phyloP scores from a whole-genome alignment of 2,113 vertebrate species.

The Tragelaphus scriptus region DNA sequence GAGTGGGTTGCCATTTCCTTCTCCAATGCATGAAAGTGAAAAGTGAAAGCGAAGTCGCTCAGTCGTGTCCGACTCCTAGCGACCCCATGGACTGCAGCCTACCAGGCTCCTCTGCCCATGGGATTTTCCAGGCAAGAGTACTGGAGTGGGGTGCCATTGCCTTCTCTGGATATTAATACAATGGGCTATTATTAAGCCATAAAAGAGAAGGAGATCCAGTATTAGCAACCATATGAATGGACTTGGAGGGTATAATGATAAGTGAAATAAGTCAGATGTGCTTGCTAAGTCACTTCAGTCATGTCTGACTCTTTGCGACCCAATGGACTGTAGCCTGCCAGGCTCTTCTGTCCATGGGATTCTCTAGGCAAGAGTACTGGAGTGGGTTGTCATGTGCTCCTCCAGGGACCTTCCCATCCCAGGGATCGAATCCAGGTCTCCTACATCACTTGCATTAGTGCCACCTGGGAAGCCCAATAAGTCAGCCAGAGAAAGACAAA shows the following conservation, averaged over 20 bases:
- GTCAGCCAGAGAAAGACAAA: background rate
- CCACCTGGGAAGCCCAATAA: background rate
- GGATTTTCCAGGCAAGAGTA: too few species aligned
- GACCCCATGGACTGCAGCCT: too few species aligned
- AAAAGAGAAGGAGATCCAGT: background rate
- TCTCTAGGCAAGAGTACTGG: background rate
- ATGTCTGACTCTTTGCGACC: accelerated
- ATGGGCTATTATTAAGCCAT: background rate
- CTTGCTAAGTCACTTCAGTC: background rate
- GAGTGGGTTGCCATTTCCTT: too few species aligned
- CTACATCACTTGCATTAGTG: background rate
- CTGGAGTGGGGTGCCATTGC: too few species aligned
- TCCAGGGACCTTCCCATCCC: background rate
- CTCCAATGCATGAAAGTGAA: too few species aligned
- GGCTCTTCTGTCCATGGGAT: background rate
- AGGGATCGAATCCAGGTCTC: background rate
- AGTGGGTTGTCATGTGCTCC: background rate
- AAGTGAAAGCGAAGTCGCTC: too few species aligned
- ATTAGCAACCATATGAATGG: background rate
- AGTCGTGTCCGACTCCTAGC: too few species aligned
- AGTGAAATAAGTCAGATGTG: background rate
- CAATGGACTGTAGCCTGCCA: background rate
- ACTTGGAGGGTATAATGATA: background rate
- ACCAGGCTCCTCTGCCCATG: too few species aligned
- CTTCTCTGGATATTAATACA: background rate